Base-by-base conservation (phyloP, 2,113 vertebrate species). In the Lipophrys pholis region DNA sequence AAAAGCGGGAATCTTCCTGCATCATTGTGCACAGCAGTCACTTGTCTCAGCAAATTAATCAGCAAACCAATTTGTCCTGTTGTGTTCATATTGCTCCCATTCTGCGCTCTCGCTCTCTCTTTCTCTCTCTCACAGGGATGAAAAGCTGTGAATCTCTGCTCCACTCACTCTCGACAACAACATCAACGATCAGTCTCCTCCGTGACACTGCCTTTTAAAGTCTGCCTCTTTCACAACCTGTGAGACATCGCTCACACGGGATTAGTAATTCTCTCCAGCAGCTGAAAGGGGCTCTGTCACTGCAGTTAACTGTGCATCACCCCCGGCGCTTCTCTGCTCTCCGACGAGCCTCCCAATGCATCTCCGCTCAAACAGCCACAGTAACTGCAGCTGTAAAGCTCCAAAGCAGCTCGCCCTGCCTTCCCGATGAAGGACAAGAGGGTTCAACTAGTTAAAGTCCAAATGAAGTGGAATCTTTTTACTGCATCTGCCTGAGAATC, bases 261-360 rank as follows among this genome's bases (percentile, higher is more conserved):
- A 76, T 9, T 69, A 57, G 60, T 67, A 48, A 82, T 68, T 61
- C 63, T 48, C 65, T 6, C 11, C 68, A 78, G 8, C 66, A 65
- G 69, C 75, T 63, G 70, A 57, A 67, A 72, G 58, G 11, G 54
- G 8, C 58, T 45, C 65, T 72, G 68, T 75, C 48, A 14, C 62
- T 36, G 54, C 68, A 36, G 78, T 69, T 85, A 72, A 84, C 69
- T 50, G 70, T 69, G 81, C 75, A 58, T 63, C 64, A 82, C 73
- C 67, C 8, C 51, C 0, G 56, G 49, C 61, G 59, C 43, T 30
- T 12, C 21, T 30, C 58, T 17, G 43, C 12, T 17, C 54, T 7
- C 54, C 41, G 14, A 61, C 65, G 59, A 80, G 54, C 74, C 35
- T 61, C 53, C 58, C 38, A 17, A 46, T 4, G 60, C 64, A 40